These are phyloP conservation scores for Andrena haemorrhoa DNA, from an alignment of 2,888 invertebrate genomes.

Conservation along the genomic window DNA sequence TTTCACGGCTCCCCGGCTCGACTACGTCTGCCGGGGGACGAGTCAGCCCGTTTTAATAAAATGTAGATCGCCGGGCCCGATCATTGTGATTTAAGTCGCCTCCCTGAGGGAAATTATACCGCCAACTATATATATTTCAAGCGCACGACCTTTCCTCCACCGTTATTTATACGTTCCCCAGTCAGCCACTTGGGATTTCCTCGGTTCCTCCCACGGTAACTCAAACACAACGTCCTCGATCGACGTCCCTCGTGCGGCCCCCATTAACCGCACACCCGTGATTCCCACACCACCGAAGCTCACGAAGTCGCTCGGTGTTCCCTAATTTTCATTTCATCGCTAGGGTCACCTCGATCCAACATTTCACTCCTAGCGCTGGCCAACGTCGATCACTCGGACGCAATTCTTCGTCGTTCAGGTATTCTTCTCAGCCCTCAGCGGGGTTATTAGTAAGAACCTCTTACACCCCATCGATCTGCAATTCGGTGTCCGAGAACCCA, in stretches of 20 bases:
- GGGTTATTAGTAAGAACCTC: background rate
- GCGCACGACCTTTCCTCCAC: constrained; percentile 51
- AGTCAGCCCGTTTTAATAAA: constrained; percentile 56
- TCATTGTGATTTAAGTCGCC: constrained; percentile 55
- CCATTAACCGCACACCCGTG: constrained; percentile 70
- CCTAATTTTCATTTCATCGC: constrained; percentile 43
- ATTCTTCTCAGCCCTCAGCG: too few species aligned
- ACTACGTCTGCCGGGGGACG: background rate
- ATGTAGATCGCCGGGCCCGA: constrained; percentile 56
- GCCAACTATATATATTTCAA: constrained; percentile 67
- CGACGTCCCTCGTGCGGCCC: constrained; percentile 48
- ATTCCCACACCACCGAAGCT: constrained; percentile 62
- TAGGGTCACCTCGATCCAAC: background rate
- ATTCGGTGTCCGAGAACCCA: background rate
- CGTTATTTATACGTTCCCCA: constrained; percentile 64
- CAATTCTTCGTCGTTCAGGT: too few species aligned
- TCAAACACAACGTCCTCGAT: constrained; percentile 57
- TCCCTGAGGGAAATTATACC: constrained; percentile 65
- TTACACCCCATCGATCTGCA: background rate
- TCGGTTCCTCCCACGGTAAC: constrained; percentile 69
- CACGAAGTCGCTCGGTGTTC: constrained; percentile 35
- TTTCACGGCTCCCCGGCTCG: constrained; percentile 31
- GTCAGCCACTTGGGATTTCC: constrained; percentile 65
- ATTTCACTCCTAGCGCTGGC: background rate
- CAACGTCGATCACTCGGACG: too few species aligned